Evolutionary conservation across 1,140 invertebrate genomes (phyloP).

Genomic region (Papilio helenus): DNA sequence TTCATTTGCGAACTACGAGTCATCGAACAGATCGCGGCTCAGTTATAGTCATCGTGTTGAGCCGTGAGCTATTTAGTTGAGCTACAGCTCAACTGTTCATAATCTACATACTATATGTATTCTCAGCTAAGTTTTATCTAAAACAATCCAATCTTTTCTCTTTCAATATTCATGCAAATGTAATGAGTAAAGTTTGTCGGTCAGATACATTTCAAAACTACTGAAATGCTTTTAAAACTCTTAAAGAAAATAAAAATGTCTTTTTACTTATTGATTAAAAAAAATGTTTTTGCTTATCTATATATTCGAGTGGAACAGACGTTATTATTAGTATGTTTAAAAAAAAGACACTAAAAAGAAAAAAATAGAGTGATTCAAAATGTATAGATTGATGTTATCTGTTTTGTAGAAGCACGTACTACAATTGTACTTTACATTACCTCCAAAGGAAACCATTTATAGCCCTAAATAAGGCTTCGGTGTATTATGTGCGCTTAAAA

Average conservation of each 20-base stretch:
- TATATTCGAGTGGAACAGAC: not conserved
- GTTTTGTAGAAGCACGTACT: not conserved
- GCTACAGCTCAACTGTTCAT: no score
- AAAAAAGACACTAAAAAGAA: not conserved
- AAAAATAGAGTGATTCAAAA: not conserved
- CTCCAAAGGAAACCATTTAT: not conserved
- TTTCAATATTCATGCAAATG: no score
- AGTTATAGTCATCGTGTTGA: no score
- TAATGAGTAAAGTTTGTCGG: no score
- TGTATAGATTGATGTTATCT: slow-evolving; percentile 2
- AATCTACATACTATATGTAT: no score
- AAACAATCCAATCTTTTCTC: no score
- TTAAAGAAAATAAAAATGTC: not conserved
- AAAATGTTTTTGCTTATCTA: not conserved
- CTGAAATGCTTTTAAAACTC: not conserved
- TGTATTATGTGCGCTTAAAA: not conserved
- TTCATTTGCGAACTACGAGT: no score
- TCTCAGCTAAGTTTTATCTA: no score
- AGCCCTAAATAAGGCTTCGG: not conserved
- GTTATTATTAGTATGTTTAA: not conserved
- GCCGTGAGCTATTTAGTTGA: no score
- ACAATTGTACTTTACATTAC: not conserved
- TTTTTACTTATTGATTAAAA: no score
- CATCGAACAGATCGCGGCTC: no score
- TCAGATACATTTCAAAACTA: not conserved